Evolutionary conservation across 2,113 vertebrate genomes (phyloP).

Genomic region (Vidua chalybeata): DNA sequence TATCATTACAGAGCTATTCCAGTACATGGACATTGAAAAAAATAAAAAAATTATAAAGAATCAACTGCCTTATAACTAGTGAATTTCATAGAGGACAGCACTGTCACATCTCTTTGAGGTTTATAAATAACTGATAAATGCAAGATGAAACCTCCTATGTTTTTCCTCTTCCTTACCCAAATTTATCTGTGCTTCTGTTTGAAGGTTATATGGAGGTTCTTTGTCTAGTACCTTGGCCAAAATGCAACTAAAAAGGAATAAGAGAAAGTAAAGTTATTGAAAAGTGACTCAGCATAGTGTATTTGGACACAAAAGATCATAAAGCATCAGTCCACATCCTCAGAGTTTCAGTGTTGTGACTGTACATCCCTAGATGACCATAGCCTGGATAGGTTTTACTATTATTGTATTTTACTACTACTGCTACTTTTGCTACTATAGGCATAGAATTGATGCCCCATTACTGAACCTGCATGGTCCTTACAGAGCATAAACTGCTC

Average conservation of each 20-base stretch:
- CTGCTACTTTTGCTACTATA: neutral
- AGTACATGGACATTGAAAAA: neutral
- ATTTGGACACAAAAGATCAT: neutral
- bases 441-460: neutral
- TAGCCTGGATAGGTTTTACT: neutral
- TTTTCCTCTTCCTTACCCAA: neutral
- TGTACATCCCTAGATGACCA: neutral
- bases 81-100: neutral
- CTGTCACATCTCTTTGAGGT: neutral
- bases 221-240: neutral
- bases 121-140: slow-evolving; percentile 7
- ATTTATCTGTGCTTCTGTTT: neutral
- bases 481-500: neutral
- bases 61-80: neutral
- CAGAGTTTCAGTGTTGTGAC: neutral
- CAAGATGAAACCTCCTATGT: neutral
- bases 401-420: neutral
- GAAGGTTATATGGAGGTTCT: neutral
- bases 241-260: neutral
- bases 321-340: neutral
- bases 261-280: neutral
- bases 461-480: neutral
- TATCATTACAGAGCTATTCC: neutral
- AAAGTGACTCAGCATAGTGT: neutral
- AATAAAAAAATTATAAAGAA: neutral